These are phyloP conservation scores for Ctenicera cuprea DNA, from an alignment of 2,888 invertebrate genomes.

Conservation along the genomic window DNA sequence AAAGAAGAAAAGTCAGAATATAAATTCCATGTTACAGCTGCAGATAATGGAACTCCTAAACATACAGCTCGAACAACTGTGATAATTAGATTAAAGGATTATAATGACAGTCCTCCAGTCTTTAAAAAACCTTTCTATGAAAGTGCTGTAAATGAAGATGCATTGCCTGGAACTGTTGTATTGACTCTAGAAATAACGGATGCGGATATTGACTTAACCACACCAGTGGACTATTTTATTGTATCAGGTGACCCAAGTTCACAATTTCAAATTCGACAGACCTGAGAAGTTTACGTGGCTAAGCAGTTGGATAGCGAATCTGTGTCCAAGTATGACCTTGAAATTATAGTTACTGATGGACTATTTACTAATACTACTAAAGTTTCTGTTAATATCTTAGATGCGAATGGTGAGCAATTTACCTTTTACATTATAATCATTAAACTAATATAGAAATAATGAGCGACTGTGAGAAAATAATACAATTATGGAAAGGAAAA, in stretches of 20 bases:
- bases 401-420: conserved; percentile 83
- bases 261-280: conserved; percentile 89
- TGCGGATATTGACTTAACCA: conserved; percentile 79
- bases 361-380: conserved; percentile 87
- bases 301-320: conserved; percentile 90
- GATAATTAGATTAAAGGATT: conserved; percentile 87
- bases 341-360: conserved; percentile 93
- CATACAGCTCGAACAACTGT: conserved; percentile 84
- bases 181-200: conserved; percentile 81
- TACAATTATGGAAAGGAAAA: no score
- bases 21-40: conserved; percentile 85
- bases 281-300: conserved; percentile 90
- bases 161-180: conserved; percentile 84
- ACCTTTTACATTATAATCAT: neutral
- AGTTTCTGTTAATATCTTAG: conserved; percentile 84
- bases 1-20: conserved; percentile 86
- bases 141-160: conserved; percentile 84
- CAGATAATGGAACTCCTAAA: conserved; percentile 81
- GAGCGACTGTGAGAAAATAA: no score
- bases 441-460: no score
- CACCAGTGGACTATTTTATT: conserved; percentile 87
- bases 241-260: conserved; percentile 88
- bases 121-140: conserved; percentile 82
- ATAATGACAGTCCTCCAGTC: conserved; percentile 92
- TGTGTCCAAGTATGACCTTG: conserved; percentile 83